These are phyloP conservation scores for Callosobruchus maculatus DNA, from an alignment of 2,888 invertebrate genomes.

Conservation along the genomic window DNA sequence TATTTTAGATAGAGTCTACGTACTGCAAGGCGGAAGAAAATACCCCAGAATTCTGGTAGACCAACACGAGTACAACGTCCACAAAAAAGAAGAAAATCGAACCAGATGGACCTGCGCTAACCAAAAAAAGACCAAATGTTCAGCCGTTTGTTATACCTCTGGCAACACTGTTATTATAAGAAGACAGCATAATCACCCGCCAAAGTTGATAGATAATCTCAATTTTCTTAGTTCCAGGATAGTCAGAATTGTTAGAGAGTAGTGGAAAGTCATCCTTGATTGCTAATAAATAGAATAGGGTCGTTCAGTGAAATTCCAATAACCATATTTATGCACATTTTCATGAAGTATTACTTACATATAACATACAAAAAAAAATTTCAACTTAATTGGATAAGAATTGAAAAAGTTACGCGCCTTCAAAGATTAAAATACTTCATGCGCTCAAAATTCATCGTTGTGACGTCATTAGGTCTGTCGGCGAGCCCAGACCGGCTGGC, in stretches of 20 bases:
- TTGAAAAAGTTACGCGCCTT: too few species aligned
- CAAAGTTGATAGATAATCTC: neutral
- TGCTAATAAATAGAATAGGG: too few species aligned
- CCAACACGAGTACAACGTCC: slow-evolving; percentile 24
- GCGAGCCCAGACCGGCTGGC: too few species aligned
- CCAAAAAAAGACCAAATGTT: slow-evolving; percentile 18
- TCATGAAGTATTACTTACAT: too few species aligned
- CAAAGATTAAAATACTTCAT: too few species aligned
- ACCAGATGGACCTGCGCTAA: slow-evolving; percentile 25
- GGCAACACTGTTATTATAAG: slow-evolving; percentile 23
- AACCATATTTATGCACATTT: too few species aligned
- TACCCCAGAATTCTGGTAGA: slow-evolving; percentile 29
- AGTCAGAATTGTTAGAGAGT: neutral
- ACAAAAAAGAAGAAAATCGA: slow-evolving; percentile 15
- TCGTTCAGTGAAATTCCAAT: too few species aligned
- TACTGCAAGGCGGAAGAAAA: slow-evolving; percentile 25
- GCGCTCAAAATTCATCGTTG: too few species aligned
- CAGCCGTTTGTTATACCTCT: slow-evolving; percentile 21
- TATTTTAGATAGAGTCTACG: slow-evolving; percentile 27
- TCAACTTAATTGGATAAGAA: too few species aligned
- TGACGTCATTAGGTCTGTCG: too few species aligned
- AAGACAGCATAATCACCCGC: slow-evolving; percentile 18
- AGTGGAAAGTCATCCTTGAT: too few species aligned
- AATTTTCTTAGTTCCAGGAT: neutral
- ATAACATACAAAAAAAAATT: too few species aligned